Base-by-base conservation (phyloP, 2,113 vertebrate species). In the Oryzias melastigma region DNA sequence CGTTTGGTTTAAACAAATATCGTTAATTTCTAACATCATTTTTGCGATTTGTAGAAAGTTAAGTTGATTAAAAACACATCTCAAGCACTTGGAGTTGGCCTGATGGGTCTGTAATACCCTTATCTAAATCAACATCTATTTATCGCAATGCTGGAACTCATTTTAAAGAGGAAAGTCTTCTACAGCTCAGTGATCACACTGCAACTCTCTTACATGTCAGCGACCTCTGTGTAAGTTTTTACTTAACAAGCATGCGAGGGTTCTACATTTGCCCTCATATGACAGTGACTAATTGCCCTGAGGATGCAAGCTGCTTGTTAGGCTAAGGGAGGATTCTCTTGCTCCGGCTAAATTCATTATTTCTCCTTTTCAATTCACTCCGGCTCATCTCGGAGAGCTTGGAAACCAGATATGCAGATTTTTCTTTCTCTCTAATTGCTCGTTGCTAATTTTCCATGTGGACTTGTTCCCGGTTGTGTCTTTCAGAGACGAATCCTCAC, bases 271-370 rank as follows among this genome's bases (percentile, higher is more conserved):
- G 91, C 91, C 91, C 91, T 89, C 90, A 82, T 88, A 89, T 92
- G 91, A 92, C 91, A 92, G 90, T 91, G 90, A 92, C 90, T 91
- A 92, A 92, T 92, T 92, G 90, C 88, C 87, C 80, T 74, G 87
- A 92, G 87, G 83, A 90, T 89, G 90, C 88, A 76, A 88, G 85
- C 87, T 85, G 89, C 91, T 91, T 91, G 90, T 92, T 92, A 92
- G 90, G 90, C 87, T 81, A 86, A 87, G 80, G 80, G 73, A 90
- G 78, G 86, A 88, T 85, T 84, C 85, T 85, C 83, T 85, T 83
- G 72, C 78, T 87, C 84, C 42, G 65, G 87, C 87, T 87, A 91
- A 91, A 92, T 92, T 91, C 90, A 92, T 92, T 92, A 91, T 91
- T 91, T 89, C 75, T 80, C 79, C 78, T 84, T 88, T 86, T 83